These are phyloP conservation scores for Palythoa grandis DNA, from an alignment of 92 coral and sea anemone genomes.

Conservation along the genomic window DNA sequence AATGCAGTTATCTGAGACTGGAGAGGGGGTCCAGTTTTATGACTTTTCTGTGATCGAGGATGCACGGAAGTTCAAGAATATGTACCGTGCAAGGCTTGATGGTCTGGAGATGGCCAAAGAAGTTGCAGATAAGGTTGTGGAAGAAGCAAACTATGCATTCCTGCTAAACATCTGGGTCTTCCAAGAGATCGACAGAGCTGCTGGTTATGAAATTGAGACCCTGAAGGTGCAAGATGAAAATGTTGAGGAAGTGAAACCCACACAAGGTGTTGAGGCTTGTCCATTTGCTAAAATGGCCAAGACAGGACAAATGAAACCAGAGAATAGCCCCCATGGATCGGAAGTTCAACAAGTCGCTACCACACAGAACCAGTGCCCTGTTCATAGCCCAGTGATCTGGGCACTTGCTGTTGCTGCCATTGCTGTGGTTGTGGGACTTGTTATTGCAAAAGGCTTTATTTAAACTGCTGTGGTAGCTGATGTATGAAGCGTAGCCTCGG, in stretches of 20 bases:
- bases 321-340: not conserved
- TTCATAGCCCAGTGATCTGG: slow-evolving; percentile 53
- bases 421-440: slow-evolving; percentile 52
- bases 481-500: too few species aligned
- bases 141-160: slow-evolving; percentile 83
- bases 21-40: slow-evolving; percentile 86
- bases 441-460: not conserved
- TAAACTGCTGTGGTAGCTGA: not conserved
- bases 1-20: slow-evolving; percentile 87
- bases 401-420: slow-evolving; percentile 56
- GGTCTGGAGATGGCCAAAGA: slow-evolving; percentile 72
- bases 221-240: slow-evolving; percentile 36
- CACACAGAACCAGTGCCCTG: slow-evolving; percentile 11
- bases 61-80: slow-evolving; percentile 86
- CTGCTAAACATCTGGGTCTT: slow-evolving; percentile 84
- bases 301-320: slow-evolving; percentile 51
- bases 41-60: slow-evolving; percentile 80
- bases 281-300: slow-evolving; percentile 88
- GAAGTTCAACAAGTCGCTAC: not conserved
- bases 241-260: slow-evolving; percentile 37
- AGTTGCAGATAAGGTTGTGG: slow-evolving; percentile 85
- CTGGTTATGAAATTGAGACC: slow-evolving; percentile 67
- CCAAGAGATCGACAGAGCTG: slow-evolving; percentile 79
- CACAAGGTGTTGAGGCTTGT: slow-evolving; percentile 55
- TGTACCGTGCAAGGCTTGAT: slow-evolving; percentile 85